phyloP scores from a whole-genome alignment of 2,797 vertebrate genomes.

The Craterocephalus amniculus region DNA sequence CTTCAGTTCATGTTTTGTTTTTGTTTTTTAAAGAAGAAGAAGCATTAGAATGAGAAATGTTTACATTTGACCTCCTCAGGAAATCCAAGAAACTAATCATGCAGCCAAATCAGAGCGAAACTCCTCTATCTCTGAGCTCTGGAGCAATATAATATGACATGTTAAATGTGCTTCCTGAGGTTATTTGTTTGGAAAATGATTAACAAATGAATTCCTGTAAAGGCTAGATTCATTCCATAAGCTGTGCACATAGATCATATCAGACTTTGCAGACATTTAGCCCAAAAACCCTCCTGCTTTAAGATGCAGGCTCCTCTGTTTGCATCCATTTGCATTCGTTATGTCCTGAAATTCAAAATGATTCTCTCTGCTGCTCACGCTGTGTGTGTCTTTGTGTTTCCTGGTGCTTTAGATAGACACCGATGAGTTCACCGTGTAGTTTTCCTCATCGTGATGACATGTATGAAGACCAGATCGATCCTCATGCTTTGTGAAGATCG shows the following conservation, averaged over 20 bases:
- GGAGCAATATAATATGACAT: background rate
- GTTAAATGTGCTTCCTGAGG: slow-evolving; percentile 4
- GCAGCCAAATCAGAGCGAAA: background rate
- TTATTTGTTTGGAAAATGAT: background rate
- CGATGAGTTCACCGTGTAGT: background rate
- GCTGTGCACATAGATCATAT: background rate
- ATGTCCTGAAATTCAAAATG: slow-evolving; percentile 69
- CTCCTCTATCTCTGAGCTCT: slow-evolving; percentile 8
- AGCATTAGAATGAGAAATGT: slow-evolving; percentile 1
- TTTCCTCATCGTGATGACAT: background rate
- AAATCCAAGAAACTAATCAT: slow-evolving; percentile 5
- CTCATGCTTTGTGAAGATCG: background rate
- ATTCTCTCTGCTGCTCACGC: slow-evolving; percentile 45
- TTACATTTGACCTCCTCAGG: background rate
- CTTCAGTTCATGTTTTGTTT: background rate
- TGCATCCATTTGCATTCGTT: slow-evolving; percentile 60
- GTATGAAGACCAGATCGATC: background rate
- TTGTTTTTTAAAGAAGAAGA: background rate
- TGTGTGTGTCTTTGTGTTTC: slow-evolving; percentile 43
- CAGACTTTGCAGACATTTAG: slow-evolving; percentile 15
- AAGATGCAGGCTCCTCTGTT: slow-evolving; percentile 20
- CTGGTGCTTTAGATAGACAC: slow-evolving; percentile 54
- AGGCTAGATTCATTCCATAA: slow-evolving; percentile 4
- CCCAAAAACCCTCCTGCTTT: slow-evolving; percentile 26
- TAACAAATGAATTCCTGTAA: slow-evolving; percentile 11